Evolutionary conservation across 2,113 vertebrate species (phyloP).

Genomic region (Colinus virginianus): DNA sequence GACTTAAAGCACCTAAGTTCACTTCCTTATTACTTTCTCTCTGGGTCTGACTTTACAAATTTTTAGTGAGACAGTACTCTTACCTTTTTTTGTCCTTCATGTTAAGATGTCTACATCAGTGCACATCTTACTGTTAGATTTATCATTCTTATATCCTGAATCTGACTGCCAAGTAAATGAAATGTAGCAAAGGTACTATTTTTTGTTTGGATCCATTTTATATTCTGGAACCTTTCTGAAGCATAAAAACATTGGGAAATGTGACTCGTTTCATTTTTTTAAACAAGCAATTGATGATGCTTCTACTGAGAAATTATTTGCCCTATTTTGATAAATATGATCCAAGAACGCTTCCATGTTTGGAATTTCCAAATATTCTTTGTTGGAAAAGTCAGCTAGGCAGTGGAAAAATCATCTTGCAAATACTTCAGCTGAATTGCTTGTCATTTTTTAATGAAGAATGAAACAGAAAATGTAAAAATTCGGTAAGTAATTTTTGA

Average conservation of each 20-base stretch:
- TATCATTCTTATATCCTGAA: neutral
- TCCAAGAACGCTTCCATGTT: neutral
- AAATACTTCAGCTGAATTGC: neutral
- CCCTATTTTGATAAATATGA: neutral
- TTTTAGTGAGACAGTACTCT: neutral
- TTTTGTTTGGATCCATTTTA: neutral
- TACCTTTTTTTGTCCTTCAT: neutral
- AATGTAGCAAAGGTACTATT: neutral
- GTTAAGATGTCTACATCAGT: neutral
- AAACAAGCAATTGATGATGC: neutral
- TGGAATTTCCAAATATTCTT: neutral
- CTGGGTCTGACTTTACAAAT: neutral
- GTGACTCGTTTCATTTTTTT: neutral
- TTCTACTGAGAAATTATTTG: neutral
- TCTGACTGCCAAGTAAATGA: neutral
- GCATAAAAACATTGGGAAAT: neutral
- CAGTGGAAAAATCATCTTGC: neutral
- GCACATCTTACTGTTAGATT: neutral
- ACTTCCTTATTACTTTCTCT: neutral
- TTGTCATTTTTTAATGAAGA: rapidly evolving
- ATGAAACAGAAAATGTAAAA: rapidly evolving
- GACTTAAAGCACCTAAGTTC: neutral
- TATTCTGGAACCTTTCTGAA: neutral
- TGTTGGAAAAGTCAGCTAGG: neutral
- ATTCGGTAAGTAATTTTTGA: neutral